Evolutionary conservation across 2,113 vertebrate genomes (phyloP).

Genomic region (Menura novaehollandiae): DNA sequence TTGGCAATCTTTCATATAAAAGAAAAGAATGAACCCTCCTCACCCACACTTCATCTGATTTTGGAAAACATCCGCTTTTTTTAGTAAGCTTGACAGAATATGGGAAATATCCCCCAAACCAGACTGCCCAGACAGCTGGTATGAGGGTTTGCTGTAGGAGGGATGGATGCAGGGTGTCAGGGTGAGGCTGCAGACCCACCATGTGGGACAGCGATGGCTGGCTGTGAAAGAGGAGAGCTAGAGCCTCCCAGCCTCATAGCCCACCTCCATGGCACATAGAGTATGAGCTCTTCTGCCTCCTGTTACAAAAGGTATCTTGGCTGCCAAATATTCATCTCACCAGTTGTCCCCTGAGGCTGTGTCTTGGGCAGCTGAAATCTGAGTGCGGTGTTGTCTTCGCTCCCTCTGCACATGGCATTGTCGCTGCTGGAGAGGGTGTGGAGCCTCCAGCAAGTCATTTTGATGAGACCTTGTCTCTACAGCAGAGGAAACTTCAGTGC

Average conservation of each 20-base stretch:
- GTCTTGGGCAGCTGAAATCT: not conserved
- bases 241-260: not conserved
- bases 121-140: not conserved
- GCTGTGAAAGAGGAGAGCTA: not conserved
- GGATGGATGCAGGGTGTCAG: not conserved
- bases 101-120: not conserved
- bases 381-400: accelerated
- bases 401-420: not conserved
- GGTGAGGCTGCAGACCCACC: not conserved
- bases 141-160: not conserved
- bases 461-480: not conserved
- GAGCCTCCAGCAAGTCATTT: not conserved
- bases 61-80: not conserved
- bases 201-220: not conserved
- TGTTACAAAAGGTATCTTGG: not conserved
- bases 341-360: not conserved
- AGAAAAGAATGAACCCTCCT: not conserved
- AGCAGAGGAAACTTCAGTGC: not conserved
- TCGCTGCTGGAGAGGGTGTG: not conserved
- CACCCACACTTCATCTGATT: not conserved
- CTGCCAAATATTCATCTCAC: not conserved
- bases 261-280: not conserved
- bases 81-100: not conserved
- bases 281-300: not conserved
- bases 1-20: not conserved